phyloP scores from a whole-genome alignment of 2,888 invertebrate species.

The Tiphia femorata region DNA sequence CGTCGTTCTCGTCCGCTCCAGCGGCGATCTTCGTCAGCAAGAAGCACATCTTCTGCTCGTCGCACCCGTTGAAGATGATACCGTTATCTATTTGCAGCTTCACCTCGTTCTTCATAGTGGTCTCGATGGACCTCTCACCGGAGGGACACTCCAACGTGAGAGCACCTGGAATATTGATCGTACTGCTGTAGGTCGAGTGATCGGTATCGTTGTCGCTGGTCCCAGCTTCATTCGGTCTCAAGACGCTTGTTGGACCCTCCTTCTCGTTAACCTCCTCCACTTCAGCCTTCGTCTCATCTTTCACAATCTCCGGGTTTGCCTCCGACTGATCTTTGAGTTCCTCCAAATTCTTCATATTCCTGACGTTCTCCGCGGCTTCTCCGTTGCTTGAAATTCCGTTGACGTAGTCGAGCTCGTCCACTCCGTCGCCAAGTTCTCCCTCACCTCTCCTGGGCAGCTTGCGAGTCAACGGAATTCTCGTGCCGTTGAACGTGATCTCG shows the following conservation, averaged over 20 bases:
- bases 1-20: slow-evolving; percentile 26
- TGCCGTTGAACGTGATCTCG: slow-evolving; percentile 36
- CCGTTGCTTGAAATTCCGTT: slow-evolving; percentile 8
- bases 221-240: slow-evolving; percentile 15
- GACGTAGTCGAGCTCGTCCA: slow-evolving; percentile 41
- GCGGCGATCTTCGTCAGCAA: slow-evolving; percentile 32
- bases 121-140: slow-evolving; percentile 18
- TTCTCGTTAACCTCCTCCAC: background rate
- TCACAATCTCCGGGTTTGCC: slow-evolving; percentile 9
- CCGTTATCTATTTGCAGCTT: slow-evolving; percentile 38
- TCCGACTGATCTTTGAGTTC: slow-evolving; percentile 15
- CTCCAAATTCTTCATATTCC: slow-evolving; percentile 17
- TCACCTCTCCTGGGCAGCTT: slow-evolving; percentile 4
- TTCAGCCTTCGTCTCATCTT: slow-evolving; percentile 8
- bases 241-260: background rate
- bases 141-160: slow-evolving; percentile 41
- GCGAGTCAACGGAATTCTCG: background rate
- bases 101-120: slow-evolving; percentile 36
- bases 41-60: slow-evolving; percentile 41
- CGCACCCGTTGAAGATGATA: slow-evolving; percentile 16
- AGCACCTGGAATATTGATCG: slow-evolving; percentile 40
- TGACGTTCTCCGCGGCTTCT: slow-evolving; percentile 8
- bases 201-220: slow-evolving; percentile 29
- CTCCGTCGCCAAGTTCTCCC: background rate
- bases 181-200: slow-evolving; percentile 43